phyloP scores from a whole-genome alignment of 2,113 vertebrate species.

The Monarcha castaneiventris region DNA sequence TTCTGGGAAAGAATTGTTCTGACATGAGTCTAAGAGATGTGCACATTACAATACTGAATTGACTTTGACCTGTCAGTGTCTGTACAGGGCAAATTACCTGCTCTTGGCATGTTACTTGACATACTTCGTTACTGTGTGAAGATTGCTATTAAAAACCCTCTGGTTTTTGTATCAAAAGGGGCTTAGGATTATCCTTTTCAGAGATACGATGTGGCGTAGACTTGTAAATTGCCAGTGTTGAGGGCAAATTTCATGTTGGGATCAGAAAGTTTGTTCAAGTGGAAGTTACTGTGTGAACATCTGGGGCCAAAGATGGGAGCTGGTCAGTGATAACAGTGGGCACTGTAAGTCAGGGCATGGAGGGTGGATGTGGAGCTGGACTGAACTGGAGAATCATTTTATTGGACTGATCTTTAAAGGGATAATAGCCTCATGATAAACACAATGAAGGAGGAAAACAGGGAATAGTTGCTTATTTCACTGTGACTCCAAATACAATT shows the following conservation, averaged over 20 bases:
- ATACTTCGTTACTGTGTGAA: not conserved
- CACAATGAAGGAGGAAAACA: not conserved
- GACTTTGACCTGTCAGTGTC: slow-evolving; percentile 21
- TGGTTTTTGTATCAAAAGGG: not conserved
- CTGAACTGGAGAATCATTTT: not conserved
- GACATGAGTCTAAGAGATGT: not conserved
- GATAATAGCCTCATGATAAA: not conserved
- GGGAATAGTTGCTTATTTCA: not conserved
- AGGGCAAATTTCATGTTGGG: not conserved
- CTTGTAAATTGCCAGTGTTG: not conserved
- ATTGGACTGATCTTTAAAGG: not conserved
- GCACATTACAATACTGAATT: not conserved
- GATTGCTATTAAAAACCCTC: not conserved
- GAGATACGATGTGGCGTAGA: not conserved
- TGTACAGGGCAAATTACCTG: not conserved
- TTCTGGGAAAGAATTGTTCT: slow-evolving; percentile 15
- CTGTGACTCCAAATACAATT: not conserved
- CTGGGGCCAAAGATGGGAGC: not conserved
- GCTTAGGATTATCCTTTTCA: not conserved
- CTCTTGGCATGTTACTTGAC: not conserved
- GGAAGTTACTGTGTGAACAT: not conserved
- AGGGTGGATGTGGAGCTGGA: not conserved
- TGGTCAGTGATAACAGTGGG: not conserved
- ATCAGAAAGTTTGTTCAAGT: not conserved
- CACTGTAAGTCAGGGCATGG: not conserved